Evolutionary conservation across 64 coral and sea anemone genomes (phyloP).

Genomic region (Pocillopora damicornis): DNA sequence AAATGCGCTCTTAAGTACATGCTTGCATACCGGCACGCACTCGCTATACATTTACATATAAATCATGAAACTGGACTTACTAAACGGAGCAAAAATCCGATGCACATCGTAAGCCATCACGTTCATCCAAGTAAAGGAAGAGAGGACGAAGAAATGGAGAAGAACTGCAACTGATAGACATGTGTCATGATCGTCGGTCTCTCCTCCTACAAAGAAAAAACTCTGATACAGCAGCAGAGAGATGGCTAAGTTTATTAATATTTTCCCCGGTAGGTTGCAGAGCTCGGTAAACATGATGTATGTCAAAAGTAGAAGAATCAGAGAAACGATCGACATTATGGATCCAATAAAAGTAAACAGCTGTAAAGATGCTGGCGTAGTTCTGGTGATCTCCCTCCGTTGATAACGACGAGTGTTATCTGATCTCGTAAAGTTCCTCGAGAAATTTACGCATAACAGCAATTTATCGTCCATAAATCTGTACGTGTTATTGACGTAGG

Average conservation of each 20-base stretch:
- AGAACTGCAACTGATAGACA: not conserved
- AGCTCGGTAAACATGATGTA: slow-evolving; percentile 37
- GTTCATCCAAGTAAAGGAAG: slow-evolving; percentile 31
- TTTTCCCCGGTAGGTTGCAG: slow-evolving; percentile 44
- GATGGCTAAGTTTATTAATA: slow-evolving; percentile 33
- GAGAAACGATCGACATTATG: slow-evolving; percentile 7
- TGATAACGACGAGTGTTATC: not conserved
- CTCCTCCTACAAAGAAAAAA: not conserved
- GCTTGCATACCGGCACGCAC: no score
- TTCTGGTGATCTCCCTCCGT: not conserved
- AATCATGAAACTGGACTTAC: not conserved
- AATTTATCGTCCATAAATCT: not conserved
- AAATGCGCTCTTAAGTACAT: no score
- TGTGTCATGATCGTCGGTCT: not conserved
- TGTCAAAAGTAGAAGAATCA: slow-evolving; percentile 32
- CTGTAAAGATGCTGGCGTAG: not conserved
- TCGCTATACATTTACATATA: no score
- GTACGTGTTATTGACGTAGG: not conserved
- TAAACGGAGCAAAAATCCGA: slow-evolving; percentile 11
- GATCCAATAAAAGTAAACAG: slow-evolving; percentile 37
- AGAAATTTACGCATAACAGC: slow-evolving; percentile 15
- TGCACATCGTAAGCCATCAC: slow-evolving; percentile 40
- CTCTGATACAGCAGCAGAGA: slow-evolving; percentile 28
- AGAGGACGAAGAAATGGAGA: slow-evolving; percentile 6
- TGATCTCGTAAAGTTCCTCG: not conserved